Conservation (phyloP, 2,888 invertebrate species). For the Himalopsyche japonica region DNA sequence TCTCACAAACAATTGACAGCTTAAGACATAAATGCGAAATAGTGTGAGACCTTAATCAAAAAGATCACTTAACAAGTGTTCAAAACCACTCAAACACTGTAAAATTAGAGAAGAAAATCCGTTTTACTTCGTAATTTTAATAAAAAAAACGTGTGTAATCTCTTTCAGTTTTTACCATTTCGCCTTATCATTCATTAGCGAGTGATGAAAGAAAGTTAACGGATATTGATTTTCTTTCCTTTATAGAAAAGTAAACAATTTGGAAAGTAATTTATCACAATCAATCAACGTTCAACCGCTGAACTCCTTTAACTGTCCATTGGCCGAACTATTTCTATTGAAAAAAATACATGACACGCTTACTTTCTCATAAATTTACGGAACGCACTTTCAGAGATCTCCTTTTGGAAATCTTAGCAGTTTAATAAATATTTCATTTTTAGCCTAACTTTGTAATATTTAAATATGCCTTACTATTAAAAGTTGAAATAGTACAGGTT, state of each 20-base stretch:
- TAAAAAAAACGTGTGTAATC: background rate
- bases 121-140: background rate
- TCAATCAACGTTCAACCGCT: background rate
- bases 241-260: background rate
- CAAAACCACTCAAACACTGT: too few relatives aligned
- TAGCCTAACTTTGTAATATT: too few relatives aligned
- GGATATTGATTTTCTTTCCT: background rate
- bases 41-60: too few relatives aligned
- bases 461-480: too few relatives aligned
- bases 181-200: background rate
- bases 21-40: too few relatives aligned
- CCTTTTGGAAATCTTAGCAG: background rate
- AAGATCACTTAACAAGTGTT: too few relatives aligned
- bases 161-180: background rate
- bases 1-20: too few relatives aligned
- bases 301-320: background rate
- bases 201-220: background rate
- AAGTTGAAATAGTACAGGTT: too few relatives aligned
- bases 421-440: too few relatives aligned
- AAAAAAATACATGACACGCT: background rate
- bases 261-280: background rate
- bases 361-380: background rate
- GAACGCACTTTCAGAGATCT: background rate
- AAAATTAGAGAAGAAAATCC: too few relatives aligned
- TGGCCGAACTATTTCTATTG: background rate